These are phyloP conservation scores for Tetragnatha versicolor DNA, from an alignment of 1,140 invertebrate species.

Conservation along the genomic window DNA sequence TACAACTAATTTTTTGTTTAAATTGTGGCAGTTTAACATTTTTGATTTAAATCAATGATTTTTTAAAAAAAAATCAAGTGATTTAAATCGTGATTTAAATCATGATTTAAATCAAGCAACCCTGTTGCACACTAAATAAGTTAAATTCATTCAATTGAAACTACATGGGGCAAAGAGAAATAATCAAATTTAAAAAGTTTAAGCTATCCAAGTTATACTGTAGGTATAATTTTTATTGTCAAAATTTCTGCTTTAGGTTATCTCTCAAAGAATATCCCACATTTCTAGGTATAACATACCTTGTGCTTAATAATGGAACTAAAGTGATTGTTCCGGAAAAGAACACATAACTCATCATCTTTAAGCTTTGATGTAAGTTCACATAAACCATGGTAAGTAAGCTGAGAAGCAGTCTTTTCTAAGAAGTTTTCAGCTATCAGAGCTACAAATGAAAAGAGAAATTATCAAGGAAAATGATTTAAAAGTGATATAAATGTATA, in stretches of 20 bases:
- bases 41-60: no score
- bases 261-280: not conserved
- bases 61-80: no score
- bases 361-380: conserved; percentile 67
- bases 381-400: conserved; percentile 70
- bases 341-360: conserved; percentile 68
- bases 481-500: no score
- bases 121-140: no score
- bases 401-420: conserved; percentile 68
- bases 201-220: no score
- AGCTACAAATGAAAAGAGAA: conserved; percentile 59
- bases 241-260: not conserved
- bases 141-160: no score
- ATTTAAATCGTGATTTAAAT: no score
- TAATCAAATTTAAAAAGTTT: conserved; percentile 31
- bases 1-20: no score
- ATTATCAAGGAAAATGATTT: no score
- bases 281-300: conserved; percentile 61
- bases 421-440: conserved; percentile 70
- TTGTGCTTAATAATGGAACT: conserved; percentile 69
- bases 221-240: no score
- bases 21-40: no score
- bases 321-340: conserved; percentile 74
- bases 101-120: no score
- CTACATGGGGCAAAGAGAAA: not conserved